Evolutionary conservation across 1,140 invertebrate genomes (phyloP).

Genomic region (Eupristina koningsbergeri): DNA sequence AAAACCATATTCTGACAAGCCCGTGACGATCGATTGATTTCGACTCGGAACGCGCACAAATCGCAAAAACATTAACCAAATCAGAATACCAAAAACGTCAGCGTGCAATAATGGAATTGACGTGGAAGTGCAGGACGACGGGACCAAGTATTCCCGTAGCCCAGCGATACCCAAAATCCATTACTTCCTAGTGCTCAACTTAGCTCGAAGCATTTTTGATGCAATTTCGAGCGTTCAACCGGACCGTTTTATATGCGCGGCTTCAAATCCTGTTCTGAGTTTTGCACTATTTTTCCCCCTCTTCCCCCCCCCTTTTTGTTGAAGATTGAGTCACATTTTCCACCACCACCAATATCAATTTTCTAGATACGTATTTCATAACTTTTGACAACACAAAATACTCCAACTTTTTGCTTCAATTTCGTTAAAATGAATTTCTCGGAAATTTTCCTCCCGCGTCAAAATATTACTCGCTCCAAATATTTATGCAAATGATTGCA

Average conservation of each 20-base stretch:
- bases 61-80: slow-evolving; percentile 12
- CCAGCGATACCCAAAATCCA: background rate
- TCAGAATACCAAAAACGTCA: slow-evolving; percentile 4
- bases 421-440: no score
- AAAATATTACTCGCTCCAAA: no score
- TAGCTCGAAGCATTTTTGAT: slow-evolving; percentile 6
- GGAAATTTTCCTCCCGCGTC: no score
- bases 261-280: background rate
- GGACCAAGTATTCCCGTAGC: background rate
- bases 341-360: background rate
- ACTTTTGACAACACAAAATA: background rate
- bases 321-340: background rate
- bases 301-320: no score
- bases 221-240: background rate
- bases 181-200: background rate
- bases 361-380: background rate
- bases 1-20: background rate
- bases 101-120: background rate
- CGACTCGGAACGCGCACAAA: background rate
- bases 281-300: background rate
- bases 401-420: no score
- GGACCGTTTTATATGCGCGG: background rate
- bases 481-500: no score
- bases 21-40: background rate
- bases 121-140: background rate